Conservation (phyloP, 2,113 vertebrate species). For the Camelus dromedarius region DNA sequence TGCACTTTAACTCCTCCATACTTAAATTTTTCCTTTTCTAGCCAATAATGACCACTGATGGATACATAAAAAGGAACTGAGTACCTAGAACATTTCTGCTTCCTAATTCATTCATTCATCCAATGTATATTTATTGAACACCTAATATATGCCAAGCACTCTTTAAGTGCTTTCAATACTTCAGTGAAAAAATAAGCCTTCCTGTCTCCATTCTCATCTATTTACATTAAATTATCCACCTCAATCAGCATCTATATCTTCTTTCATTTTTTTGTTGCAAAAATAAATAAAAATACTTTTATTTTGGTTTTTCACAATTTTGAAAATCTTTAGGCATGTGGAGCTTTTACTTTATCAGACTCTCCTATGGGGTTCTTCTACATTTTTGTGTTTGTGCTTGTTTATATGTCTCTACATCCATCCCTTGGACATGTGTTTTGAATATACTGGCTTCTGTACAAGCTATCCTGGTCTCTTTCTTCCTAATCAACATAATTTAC, state of each 20-base stretch:
- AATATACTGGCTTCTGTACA: background rate
- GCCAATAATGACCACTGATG: background rate
- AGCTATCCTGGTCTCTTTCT: background rate
- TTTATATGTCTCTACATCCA: background rate
- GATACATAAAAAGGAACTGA: background rate
- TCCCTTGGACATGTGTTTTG: background rate
- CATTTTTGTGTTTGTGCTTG: background rate
- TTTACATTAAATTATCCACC: background rate
- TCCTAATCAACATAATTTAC: background rate
- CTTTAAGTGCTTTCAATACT: background rate
- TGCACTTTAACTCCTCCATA: background rate
- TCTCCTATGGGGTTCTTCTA: background rate
- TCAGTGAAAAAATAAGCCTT: background rate
- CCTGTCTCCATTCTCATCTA: background rate
- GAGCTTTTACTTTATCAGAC: background rate
- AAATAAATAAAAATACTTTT: background rate
- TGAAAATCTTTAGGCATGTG: background rate
- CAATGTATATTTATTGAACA: background rate
- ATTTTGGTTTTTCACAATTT: background rate
- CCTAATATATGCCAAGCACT: background rate
- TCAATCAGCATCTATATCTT: background rate
- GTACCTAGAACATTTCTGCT: background rate
- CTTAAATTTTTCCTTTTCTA: background rate
- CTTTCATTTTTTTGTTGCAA: background rate
- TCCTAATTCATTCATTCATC: background rate